phyloP scores from a whole-genome alignment of 2,797 vertebrate species.

The Sitta carolinensis region DNA sequence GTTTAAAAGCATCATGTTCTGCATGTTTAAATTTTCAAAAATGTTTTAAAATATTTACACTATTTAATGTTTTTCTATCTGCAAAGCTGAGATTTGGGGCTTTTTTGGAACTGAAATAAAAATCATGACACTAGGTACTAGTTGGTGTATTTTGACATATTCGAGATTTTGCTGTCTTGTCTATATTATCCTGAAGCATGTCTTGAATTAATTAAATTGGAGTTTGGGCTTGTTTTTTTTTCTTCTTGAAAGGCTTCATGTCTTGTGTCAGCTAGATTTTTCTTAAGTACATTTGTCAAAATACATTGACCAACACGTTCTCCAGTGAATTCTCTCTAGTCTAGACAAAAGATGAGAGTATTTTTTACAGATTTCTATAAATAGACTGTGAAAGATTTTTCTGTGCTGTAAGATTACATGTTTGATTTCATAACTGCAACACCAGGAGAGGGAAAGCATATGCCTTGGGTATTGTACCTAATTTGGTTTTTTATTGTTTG shows the following conservation, averaged over 20 bases:
- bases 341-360: background rate
- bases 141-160: background rate
- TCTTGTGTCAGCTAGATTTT: conserved; percentile 1
- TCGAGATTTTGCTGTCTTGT: background rate
- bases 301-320: background rate
- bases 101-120: background rate
- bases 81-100: background rate
- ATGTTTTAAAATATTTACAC: background rate
- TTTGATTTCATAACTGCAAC: background rate
- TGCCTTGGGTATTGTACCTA: background rate
- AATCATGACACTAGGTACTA: background rate
- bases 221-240: background rate
- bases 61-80: background rate
- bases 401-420: background rate
- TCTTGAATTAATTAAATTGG: background rate
- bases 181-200: background rate
- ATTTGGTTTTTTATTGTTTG: background rate
- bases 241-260: background rate
- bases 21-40: background rate
- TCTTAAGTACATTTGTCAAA: conserved; percentile 4
- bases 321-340: background rate
- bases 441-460: background rate
- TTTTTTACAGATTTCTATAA: background rate
- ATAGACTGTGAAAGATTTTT: background rate
- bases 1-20: background rate